A percentile compares a stretch with the other conserved stretches of the same genome.
Conservation (phyloP, 2,888 invertebrate species). For the Sphaerophoria taeniata region DNA sequence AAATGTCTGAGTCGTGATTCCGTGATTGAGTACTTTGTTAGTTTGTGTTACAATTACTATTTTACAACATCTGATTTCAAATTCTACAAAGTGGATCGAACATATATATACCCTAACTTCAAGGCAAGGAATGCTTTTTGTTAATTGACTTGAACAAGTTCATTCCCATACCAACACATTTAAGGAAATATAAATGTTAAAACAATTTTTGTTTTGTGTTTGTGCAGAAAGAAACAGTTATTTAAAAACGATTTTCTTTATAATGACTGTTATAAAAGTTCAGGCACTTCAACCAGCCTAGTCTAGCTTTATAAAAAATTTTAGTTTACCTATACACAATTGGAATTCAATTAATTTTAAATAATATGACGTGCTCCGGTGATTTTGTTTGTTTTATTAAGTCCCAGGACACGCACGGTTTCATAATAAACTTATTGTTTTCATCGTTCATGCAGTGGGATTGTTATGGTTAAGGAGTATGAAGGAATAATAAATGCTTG, state of each 20-base stretch:
- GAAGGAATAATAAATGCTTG: neutral
- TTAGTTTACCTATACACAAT: constrained; percentile 25
- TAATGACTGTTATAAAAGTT: constrained; percentile 40
- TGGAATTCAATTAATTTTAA: constrained; percentile 71
- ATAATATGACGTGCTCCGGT: constrained; percentile 51
- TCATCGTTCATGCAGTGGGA: neutral
- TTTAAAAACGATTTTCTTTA: constrained; percentile 54
- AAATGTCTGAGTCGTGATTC: constrained; percentile 34
- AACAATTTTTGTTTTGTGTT: too few relatives aligned
- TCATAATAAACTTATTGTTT: neutral
- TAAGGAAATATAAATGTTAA: too few relatives aligned
- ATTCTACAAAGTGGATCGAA: too few relatives aligned
- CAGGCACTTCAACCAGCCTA: too few relatives aligned
- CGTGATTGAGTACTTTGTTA: constrained; percentile 28
- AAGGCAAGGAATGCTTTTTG: too few relatives aligned
- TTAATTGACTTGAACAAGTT: too few relatives aligned
- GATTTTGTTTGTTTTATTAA: constrained; percentile 37
- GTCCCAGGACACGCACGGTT: constrained; percentile 21
- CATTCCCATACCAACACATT: too few relatives aligned
- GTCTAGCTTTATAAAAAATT: neutral
- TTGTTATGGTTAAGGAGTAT: neutral
- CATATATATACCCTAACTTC: too few relatives aligned
- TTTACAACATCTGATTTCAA: too few relatives aligned
- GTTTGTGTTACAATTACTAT: constrained; percentile 48
- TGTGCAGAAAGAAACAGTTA: constrained; percentile 13